A percentile compares a stretch with the other conserved stretches of the same genome.
Conservation (phyloP, 2,888 invertebrate species). For the Xestia xanthographa region DNA sequence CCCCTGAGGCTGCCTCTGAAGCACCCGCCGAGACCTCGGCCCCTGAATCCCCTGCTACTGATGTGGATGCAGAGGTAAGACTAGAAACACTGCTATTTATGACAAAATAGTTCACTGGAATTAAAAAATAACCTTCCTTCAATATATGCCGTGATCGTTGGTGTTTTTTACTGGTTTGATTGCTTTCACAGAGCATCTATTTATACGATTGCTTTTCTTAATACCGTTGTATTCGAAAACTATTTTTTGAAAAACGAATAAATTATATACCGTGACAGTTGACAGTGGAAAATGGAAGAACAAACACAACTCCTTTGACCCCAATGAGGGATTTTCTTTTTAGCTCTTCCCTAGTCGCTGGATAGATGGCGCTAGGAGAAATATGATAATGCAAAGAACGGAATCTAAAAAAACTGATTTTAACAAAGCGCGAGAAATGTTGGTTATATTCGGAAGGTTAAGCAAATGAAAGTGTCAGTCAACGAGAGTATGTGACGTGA, state of each 20-base stretch:
- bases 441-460: no score
- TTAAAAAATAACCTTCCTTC: not conserved
- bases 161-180: not conserved
- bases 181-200: no score
- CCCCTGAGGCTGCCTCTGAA: constrained; percentile 85
- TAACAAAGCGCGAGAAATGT: no score
- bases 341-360: no score
- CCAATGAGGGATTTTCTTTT: no score
- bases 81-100: not conserved
- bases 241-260: not conserved
- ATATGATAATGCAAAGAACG: no score
- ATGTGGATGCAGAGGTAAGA: constrained; percentile 83
- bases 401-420: no score
- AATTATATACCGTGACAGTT: not conserved
- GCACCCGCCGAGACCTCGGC: constrained; percentile 84
- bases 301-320: not conserved
- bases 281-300: not conserved
- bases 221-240: no score
- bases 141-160: not conserved
- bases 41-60: constrained; percentile 80
- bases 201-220: no score
- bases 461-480: no score
- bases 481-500: no score
- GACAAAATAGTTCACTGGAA: not conserved
- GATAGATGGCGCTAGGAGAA: no score